A percentile compares a stretch with the other conserved stretches of the same genome.
These are phyloP conservation scores for Thereva nobilitata DNA, from an alignment of 2,888 invertebrate genomes.

Conservation along the genomic window DNA sequence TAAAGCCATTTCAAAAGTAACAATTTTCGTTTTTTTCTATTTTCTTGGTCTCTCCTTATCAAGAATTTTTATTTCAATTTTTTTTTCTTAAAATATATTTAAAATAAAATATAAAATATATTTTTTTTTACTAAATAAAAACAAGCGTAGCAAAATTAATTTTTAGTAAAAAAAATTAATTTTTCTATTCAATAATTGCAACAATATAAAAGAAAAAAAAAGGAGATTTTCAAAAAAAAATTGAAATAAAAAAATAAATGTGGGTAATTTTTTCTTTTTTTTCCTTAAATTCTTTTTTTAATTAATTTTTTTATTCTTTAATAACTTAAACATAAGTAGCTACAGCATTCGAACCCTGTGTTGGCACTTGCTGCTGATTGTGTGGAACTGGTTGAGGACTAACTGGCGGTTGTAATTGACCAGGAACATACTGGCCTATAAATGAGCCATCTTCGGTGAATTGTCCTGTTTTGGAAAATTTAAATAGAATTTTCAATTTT, in stretches of 20 bases:
- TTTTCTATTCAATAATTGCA: too few relatives aligned
- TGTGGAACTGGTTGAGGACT: conserved; percentile 58
- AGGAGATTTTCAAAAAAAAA: conserved; percentile 3
- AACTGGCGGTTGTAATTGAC: conserved; percentile 68
- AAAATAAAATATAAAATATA: too few relatives aligned
- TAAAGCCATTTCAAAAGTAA: too few relatives aligned
- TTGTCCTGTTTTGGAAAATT: conserved; percentile 58
- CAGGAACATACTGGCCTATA: conserved; percentile 94
- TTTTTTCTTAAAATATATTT: too few relatives aligned
- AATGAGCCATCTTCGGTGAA: conserved; percentile 98
- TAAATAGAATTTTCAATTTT: conserved; percentile 7
- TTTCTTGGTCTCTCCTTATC: too few relatives aligned
- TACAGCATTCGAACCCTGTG: conserved; percentile 61
- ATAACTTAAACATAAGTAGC: conserved; percentile 67
- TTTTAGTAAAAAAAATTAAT: too few relatives aligned
- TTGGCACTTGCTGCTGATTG: conserved; percentile 59
- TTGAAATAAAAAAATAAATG: conserved; percentile 31
- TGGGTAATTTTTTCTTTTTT: background rate
- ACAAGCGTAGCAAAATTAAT: too few relatives aligned
- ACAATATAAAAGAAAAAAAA: too few relatives aligned
- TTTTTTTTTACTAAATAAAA: too few relatives aligned
- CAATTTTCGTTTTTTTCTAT: too few relatives aligned
- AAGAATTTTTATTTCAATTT: too few relatives aligned
- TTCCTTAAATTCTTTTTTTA: conserved; percentile 12
- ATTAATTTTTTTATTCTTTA: conserved; percentile 6